Evolutionary conservation across 2,113 vertebrate genomes (phyloP).

Genomic region (Leptobrachium ailaonicum): DNA sequence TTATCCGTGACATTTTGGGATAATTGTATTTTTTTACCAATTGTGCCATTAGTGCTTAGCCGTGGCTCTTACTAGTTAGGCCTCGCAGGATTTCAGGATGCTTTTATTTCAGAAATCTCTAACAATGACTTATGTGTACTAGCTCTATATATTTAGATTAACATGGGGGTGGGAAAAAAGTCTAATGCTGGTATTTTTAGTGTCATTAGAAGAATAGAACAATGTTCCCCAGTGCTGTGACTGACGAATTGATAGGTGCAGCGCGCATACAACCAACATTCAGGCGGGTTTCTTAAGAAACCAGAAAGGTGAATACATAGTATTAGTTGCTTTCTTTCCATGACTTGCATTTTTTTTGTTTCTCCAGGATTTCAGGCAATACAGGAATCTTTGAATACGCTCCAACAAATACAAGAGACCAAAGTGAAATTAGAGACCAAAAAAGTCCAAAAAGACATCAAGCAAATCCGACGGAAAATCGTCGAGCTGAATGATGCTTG

Average conservation of each 20-base stretch:
- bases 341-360: conserved; percentile 8
- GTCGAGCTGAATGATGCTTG: conserved; percentile 50
- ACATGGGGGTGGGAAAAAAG: conserved; percentile 12
- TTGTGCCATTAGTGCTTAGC: too few relatives aligned
- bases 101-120: not conserved
- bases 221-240: not conserved
- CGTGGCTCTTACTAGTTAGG: too few relatives aligned
- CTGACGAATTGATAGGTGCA: too few relatives aligned
- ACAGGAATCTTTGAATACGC: conserved; percentile 73
- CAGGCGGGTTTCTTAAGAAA: too few relatives aligned
- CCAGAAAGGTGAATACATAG: too few relatives aligned
- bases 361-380: conserved; percentile 75
- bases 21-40: too few relatives aligned
- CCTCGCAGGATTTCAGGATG: too few relatives aligned
- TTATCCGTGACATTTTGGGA: too few relatives aligned
- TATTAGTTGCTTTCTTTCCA: too few relatives aligned
- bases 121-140: not conserved
- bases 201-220: conserved; percentile 5
- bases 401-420: conserved; percentile 75
- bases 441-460: conserved; percentile 71
- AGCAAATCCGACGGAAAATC: conserved; percentile 64
- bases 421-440: conserved; percentile 75
- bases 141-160: conserved; percentile 6
- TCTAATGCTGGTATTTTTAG: not conserved
- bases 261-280: too few relatives aligned